These are phyloP conservation scores for Aegotheles bennettii DNA, from an alignment of 2,113 vertebrate species.

Conservation along the genomic window DNA sequence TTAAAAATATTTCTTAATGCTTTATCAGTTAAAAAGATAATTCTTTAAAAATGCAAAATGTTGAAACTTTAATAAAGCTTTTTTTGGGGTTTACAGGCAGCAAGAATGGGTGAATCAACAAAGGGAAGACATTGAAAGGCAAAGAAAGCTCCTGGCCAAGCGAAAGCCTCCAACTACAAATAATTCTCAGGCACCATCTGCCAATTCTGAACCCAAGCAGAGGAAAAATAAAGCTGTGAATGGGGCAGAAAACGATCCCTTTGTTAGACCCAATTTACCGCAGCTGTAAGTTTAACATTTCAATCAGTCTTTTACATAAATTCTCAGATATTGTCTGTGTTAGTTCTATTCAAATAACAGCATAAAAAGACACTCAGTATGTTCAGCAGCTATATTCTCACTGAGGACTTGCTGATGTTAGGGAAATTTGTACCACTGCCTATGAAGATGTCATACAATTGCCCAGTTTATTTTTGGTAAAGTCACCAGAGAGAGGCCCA, in stretches of 20 bases:
- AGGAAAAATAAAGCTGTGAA: slow-evolving; percentile 99
- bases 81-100: slow-evolving; percentile 79
- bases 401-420: slow-evolving; percentile 57
- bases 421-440: slow-evolving; percentile 29
- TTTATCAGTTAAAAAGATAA: not conserved
- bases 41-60: not conserved
- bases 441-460: not conserved
- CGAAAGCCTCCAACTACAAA: slow-evolving; percentile 92
- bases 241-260: slow-evolving; percentile 97
- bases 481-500: not conserved
- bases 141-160: slow-evolving; percentile 97
- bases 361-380: slow-evolving; percentile 34
- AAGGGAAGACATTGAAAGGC: slow-evolving; percentile 98
- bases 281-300: slow-evolving; percentile 89
- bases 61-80: slow-evolving; percentile 44
- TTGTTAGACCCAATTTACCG: slow-evolving; percentile 97
- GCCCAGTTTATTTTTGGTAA: slow-evolving; percentile 41
- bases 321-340: slow-evolving; percentile 56
- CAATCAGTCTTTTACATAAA: slow-evolving; percentile 60
- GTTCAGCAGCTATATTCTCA: slow-evolving; percentile 52
- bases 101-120: slow-evolving; percentile 99
- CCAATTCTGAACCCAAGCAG: slow-evolving; percentile 98
- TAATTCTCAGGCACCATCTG: slow-evolving; percentile 91
- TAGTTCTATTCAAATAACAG: slow-evolving; percentile 47
- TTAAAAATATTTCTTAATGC: not conserved